phyloP scores from a whole-genome alignment of 37 sponge, comb jelly and placozoan species.

The Tethya wilhelma region DNA sequence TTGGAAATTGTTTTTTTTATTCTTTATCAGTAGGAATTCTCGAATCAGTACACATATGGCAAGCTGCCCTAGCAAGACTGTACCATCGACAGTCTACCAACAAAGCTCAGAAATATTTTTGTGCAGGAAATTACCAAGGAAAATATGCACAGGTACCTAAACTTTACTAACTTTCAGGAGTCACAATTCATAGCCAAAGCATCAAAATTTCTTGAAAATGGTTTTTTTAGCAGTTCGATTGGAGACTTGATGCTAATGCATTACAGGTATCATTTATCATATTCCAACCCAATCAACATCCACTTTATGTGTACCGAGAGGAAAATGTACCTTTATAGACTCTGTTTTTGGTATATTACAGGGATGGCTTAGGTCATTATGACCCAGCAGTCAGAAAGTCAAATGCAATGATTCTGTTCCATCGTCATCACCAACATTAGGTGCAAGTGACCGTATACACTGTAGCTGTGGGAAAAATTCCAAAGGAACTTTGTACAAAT shows the following conservation, averaged over 20 bases:
- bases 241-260: neutral
- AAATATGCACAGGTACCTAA: neutral
- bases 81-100: neutral
- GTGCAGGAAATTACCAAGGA: neutral
- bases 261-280: neutral
- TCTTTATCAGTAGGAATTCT: neutral
- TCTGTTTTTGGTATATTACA: neutral
- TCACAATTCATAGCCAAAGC: neutral
- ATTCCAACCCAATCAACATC: neutral
- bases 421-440: too few relatives aligned
- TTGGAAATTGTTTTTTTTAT: neutral
- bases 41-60: neutral
- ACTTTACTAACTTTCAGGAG: neutral
- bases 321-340: neutral
- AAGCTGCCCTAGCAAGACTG: neutral
- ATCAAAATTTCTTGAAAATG: neutral
- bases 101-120: neutral
- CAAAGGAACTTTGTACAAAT: neutral
- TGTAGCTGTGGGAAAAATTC: constrained; percentile 1
- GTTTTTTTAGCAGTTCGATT: neutral
- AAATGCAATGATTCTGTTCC: too few relatives aligned
- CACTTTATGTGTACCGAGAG: neutral
- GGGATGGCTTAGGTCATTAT: neutral
- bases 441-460: too few relatives aligned
- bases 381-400: neutral